Percentiles rank a stretch among this genome's conserved stretches.
Conservation (phyloP, 2,888 invertebrate genomes). For the Phorcus lineatus region DNA sequence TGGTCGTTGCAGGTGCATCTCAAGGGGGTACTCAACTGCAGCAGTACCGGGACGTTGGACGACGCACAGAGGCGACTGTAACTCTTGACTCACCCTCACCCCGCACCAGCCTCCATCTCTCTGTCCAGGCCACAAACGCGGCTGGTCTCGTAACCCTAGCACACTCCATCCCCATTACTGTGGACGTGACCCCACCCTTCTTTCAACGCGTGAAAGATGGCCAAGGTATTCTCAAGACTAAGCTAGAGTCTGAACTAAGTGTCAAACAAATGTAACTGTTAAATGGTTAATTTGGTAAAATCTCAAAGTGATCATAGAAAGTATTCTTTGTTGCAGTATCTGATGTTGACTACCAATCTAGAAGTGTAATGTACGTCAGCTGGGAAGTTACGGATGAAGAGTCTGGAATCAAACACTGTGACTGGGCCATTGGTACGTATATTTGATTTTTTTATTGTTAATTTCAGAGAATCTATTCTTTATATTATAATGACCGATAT, state of each 20-base stretch:
- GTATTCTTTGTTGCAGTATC: neutral
- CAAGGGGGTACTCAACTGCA: slow-evolving; percentile 50
- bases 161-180: slow-evolving; percentile 43
- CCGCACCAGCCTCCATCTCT: slow-evolving; percentile 49
- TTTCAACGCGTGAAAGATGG: slow-evolving; percentile 51
- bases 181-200: slow-evolving; percentile 55
- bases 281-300: too few relatives aligned
- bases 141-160: slow-evolving; percentile 50
- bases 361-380: slow-evolving; percentile 29
- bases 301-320: too few relatives aligned
- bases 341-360: slow-evolving; percentile 42
- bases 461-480: too few relatives aligned
- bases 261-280: too few relatives aligned
- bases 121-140: slow-evolving; percentile 56
- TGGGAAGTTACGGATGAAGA: slow-evolving; percentile 47
- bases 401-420: slow-evolving; percentile 42
- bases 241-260: too few relatives aligned
- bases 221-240: neutral
- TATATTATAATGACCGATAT: too few relatives aligned
- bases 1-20: slow-evolving; percentile 43
- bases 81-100: slow-evolving; percentile 46
- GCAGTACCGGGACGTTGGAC: slow-evolving; percentile 47
- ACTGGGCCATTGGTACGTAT: slow-evolving; percentile 44
- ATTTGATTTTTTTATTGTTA: too few relatives aligned
- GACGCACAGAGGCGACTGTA: slow-evolving; percentile 44